These are phyloP conservation scores for Phocoena phocoena DNA, from an alignment of 2,113 vertebrate species.

Conservation along the genomic window DNA sequence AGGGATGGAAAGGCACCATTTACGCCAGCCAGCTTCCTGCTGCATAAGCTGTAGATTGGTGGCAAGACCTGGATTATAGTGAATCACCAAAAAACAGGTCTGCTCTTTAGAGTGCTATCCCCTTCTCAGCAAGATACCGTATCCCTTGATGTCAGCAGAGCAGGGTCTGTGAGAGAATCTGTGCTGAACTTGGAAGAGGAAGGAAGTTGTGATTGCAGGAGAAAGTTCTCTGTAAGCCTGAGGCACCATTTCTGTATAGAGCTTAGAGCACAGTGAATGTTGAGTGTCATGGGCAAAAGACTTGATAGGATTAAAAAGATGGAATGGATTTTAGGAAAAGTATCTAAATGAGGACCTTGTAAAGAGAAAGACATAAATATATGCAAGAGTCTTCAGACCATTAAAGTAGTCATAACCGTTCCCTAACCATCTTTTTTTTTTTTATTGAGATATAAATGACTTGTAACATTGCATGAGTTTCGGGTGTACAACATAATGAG, in stretches of 20 bases:
- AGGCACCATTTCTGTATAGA: slow-evolving; percentile 5
- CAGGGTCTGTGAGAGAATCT: background rate
- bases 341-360: background rate
- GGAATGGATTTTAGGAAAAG: slow-evolving; percentile 42
- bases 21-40: background rate
- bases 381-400: background rate
- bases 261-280: background rate
- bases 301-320: slow-evolving; percentile 35
- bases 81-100: slow-evolving; percentile 11
- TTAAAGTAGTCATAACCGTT: background rate
- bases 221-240: slow-evolving; percentile 24
- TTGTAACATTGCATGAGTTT: background rate
- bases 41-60: background rate
- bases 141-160: background rate
- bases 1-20: slow-evolving; percentile 55
- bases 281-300: background rate
- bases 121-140: background rate
- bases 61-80: slow-evolving; percentile 21
- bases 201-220: background rate
- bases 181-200: slow-evolving; percentile 17
- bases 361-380: background rate
- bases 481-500: background rate
- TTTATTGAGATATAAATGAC: background rate
- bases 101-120: background rate
- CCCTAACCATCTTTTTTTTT: background rate